Evolutionary conservation across 1,140 invertebrate genomes (phyloP).

Genomic region (Caenorhabditis remanei): DNA sequence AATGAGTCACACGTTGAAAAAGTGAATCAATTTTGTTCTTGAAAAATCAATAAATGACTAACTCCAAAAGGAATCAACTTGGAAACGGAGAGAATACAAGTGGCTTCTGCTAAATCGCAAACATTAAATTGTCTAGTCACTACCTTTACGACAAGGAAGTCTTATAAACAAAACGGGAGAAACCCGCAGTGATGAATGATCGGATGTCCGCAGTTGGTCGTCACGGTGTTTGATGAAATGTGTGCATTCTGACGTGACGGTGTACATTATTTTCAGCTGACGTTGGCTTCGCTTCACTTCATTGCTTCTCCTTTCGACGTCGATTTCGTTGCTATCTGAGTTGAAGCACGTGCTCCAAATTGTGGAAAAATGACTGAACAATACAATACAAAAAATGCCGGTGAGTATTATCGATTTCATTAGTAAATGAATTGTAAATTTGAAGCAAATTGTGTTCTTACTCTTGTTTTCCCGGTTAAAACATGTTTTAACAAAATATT

Average conservation of each 20-base stretch:
- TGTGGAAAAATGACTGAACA: neutral
- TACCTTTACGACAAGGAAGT: neutral
- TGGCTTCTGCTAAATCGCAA: too few relatives aligned
- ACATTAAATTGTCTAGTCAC: too few relatives aligned
- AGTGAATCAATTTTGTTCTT: too few relatives aligned
- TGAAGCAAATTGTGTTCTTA: too few relatives aligned
- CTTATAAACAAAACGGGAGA: neutral
- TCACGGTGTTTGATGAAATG: neutral
- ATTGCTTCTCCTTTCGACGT: neutral
- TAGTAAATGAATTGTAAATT: too few relatives aligned
- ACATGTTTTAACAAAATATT: too few relatives aligned
- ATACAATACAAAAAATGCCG: conserved; percentile 40
- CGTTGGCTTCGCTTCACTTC: neutral
- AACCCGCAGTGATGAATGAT: neutral
- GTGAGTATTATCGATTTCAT: neutral
- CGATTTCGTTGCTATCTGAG: neutral
- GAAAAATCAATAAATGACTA: too few relatives aligned
- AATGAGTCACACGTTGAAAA: too few relatives aligned
- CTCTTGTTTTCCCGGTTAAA: too few relatives aligned
- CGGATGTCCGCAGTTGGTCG: neutral
- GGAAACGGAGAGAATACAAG: too few relatives aligned
- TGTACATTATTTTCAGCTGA: conserved; percentile 36
- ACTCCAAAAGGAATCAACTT: too few relatives aligned
- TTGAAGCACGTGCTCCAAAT: neutral
- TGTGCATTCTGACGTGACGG: conserved; percentile 36